These are phyloP conservation scores for Phocides pigmalion DNA, from an alignment of 1,140 invertebrate species.

Conservation along the genomic window DNA sequence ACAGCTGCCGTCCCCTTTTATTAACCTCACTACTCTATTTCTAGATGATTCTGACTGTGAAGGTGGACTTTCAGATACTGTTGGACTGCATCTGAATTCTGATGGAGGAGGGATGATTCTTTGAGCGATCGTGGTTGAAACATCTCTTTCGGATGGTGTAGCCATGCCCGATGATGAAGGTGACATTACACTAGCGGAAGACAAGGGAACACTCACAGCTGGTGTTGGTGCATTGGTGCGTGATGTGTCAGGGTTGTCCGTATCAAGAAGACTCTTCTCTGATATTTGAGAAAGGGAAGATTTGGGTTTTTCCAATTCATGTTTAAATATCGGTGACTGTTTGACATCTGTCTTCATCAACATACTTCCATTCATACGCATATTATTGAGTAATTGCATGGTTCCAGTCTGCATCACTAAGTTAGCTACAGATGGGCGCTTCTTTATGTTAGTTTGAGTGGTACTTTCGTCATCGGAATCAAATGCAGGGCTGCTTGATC, in stretches of 20 bases:
- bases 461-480: conserved; percentile 96
- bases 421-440: conserved; percentile 86
- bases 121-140: conserved; percentile 84
- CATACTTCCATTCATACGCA: conserved; percentile 84
- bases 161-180: conserved; percentile 71
- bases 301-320: conserved; percentile 75
- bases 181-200: conserved; percentile 65
- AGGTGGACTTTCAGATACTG: conserved; percentile 85
- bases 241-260: conserved; percentile 80
- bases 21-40: conserved; percentile 84
- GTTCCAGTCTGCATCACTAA: conserved; percentile 86
- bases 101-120: conserved; percentile 90
- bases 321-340: conserved; percentile 61
- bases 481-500: conserved; percentile 97
- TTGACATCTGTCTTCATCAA: conserved; percentile 78
- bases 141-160: conserved; percentile 78
- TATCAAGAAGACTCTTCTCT: conserved; percentile 86
- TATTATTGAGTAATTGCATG: conserved; percentile 84
- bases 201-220: conserved; percentile 58
- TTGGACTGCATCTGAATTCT: conserved; percentile 88
- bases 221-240: conserved; percentile 59
- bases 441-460: conserved; percentile 80
- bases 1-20: conserved; percentile 84
- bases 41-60: conserved; percentile 85
- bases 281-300: conserved; percentile 87